Base-by-base conservation (phyloP, 2,888 invertebrate genomes). In the Eilema caniola region DNA sequence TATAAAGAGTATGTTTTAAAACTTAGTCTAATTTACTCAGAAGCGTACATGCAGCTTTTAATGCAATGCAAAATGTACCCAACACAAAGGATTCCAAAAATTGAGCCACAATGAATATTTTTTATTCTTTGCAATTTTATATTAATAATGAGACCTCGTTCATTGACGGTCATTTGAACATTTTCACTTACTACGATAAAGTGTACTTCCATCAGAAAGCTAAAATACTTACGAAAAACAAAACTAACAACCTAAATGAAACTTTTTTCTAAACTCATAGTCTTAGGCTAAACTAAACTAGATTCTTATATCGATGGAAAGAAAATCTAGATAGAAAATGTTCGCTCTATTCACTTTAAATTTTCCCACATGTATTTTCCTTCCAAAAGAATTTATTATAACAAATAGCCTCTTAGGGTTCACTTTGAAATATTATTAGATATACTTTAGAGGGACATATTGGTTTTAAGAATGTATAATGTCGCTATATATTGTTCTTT, bases 401-500 rank as follows among this genome's bases (percentile, higher is more conserved):
- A 73, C 74, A 80, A 82, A 81, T 82, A 82, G 83, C 81, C 81
- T 70, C 80, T 78, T 80, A 78, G 76, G 74, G 74, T 78, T 78
- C 70, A 64, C 73, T 67, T 70, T 67, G 71, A 78, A 78, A 80
- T 74, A 80, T 76, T 78, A 72, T 74, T 80, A 76, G 76, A 72
- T 78, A 70, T 72, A 69, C 73, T 79, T 71, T 73, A 67, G 74
- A 11, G 56, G 24, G 12, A 14, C 23, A 56, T 47, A 68, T 68
- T 23, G 62, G 31, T 31, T 68, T 62, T 56, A 28, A 62, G 47
- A 67, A 23, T 47, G 14, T 72, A 67, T 71, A 68, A 73, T 79
- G 28, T 16, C 59, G 31, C 62, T 72, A 69, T 70, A 64, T 20
- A 31, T 28, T 47, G 25, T 41, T 33, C 12, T 37, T 37, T 47